phyloP scores from a whole-genome alignment of 2,888 invertebrate species.

The Euzophera pinguis region DNA sequence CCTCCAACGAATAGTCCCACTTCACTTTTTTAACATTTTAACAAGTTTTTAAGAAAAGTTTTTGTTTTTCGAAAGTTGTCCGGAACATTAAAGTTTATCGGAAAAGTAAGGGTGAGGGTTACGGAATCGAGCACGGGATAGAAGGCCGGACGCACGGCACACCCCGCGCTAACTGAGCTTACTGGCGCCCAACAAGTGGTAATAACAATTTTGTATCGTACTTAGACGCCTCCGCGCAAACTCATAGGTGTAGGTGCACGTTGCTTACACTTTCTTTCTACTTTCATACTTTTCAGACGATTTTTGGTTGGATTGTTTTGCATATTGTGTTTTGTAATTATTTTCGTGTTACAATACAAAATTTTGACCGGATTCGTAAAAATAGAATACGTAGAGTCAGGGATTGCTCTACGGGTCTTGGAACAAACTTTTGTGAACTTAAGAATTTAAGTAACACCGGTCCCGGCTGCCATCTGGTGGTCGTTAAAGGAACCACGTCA shows the following conservation, averaged over 20 bases:
- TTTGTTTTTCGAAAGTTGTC: constrained; percentile 4
- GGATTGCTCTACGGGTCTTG: too few relatives aligned
- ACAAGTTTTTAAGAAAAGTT: background rate
- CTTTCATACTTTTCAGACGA: constrained; percentile 16
- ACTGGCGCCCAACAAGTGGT: constrained; percentile 79
- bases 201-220: constrained; percentile 58
- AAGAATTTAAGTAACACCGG: too few relatives aligned
- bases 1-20: constrained; percentile 17
- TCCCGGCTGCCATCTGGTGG: too few relatives aligned
- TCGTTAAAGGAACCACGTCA: too few relatives aligned
- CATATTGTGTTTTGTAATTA: too few relatives aligned
- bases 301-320: too few relatives aligned
- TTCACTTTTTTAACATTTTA: constrained; percentile 24
- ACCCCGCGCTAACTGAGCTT: constrained; percentile 68
- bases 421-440: too few relatives aligned
- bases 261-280: constrained; percentile 28
- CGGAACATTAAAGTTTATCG: constrained; percentile 53
- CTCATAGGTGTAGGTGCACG: constrained; percentile 53
- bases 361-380: too few relatives aligned
- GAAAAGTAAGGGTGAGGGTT: constrained; percentile 33
- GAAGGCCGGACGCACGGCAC: constrained; percentile 58
- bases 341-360: too few relatives aligned
- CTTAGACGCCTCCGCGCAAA: constrained; percentile 59
- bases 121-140: constrained; percentile 29
- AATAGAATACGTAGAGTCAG: too few relatives aligned